phyloP scores from a whole-genome alignment of 1,140 invertebrate genomes.

The Acromyrmex echinatior region DNA sequence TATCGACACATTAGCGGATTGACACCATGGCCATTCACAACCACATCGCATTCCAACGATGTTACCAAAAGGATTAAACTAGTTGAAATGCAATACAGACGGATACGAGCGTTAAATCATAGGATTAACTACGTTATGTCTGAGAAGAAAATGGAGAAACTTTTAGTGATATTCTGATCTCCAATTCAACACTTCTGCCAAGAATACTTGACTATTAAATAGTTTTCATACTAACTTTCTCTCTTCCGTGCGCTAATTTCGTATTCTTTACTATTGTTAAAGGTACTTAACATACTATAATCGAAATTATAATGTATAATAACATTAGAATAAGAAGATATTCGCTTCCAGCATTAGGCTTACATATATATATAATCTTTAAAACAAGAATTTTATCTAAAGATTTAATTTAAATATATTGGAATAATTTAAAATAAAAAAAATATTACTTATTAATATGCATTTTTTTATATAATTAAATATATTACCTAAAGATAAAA shows the following conservation, averaged over 20 bases:
- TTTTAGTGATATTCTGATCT: not conserved
- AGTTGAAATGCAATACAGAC: not conserved
- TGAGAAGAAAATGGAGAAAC: not conserved
- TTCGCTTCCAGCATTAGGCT: not conserved
- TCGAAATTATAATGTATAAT: not conserved
- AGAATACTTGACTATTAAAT: slow-evolving; percentile 35
- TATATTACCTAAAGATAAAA: slow-evolving; percentile 7
- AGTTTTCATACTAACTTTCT: slow-evolving; percentile 19
- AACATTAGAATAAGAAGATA: not conserved
- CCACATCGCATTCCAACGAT: slow-evolving; percentile 27
- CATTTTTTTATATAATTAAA: not conserved
- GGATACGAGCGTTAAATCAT: slow-evolving; percentile 3
- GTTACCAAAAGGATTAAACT: slow-evolving; percentile 45
- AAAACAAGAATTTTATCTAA: not conserved
- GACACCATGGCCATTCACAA: slow-evolving; percentile 9
- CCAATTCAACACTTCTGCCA: slow-evolving; percentile 11
- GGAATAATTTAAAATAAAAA: not conserved
- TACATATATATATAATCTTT: not conserved
- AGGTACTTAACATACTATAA: not conserved
- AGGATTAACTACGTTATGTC: not conserved
- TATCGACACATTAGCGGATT: slow-evolving; percentile 32
- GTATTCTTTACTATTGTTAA: slow-evolving; percentile 18
- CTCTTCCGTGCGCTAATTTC: slow-evolving; percentile 9
- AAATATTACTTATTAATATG: not conserved
- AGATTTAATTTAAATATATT: not conserved